Evolutionary conservation across 1,140 invertebrate genomes (phyloP).

Genomic region (Yoshiicerus persimilis): DNA sequence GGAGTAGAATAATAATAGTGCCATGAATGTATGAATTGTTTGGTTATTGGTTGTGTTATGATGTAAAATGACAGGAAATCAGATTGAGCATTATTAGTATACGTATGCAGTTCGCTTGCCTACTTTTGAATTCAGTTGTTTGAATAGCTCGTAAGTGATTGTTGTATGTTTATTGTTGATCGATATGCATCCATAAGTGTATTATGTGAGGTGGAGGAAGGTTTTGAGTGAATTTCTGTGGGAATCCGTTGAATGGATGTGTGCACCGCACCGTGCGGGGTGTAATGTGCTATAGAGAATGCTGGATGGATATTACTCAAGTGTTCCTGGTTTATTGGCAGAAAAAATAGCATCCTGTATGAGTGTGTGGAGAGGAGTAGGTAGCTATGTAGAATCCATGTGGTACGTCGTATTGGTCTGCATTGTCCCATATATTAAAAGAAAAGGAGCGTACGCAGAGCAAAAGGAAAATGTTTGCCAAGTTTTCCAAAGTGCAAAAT

Average conservation of each 20-base stretch:
- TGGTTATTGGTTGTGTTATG: neutral
- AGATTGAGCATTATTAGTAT: neutral
- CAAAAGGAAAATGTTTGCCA: constrained; percentile 6
- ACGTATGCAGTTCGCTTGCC: too few relatives aligned
- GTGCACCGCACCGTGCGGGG: neutral
- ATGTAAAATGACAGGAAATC: neutral
- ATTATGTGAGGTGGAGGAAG: neutral
- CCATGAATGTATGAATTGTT: neutral
- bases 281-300: neutral
- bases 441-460: neutral
- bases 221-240: neutral
- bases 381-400: neutral
- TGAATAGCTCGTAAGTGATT: neutral
- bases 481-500: constrained; percentile 20
- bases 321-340: neutral
- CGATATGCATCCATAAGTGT: neutral
- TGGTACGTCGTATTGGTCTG: neutral
- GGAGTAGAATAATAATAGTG: neutral
- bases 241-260: neutral
- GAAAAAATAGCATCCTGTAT: neutral
- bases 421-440: neutral
- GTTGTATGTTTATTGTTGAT: neutral
- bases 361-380: neutral
- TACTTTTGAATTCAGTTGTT: neutral
- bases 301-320: neutral